phyloP scores from a whole-genome alignment of 2,113 vertebrate genomes.

The Nerophis lumbriciformis region DNA sequence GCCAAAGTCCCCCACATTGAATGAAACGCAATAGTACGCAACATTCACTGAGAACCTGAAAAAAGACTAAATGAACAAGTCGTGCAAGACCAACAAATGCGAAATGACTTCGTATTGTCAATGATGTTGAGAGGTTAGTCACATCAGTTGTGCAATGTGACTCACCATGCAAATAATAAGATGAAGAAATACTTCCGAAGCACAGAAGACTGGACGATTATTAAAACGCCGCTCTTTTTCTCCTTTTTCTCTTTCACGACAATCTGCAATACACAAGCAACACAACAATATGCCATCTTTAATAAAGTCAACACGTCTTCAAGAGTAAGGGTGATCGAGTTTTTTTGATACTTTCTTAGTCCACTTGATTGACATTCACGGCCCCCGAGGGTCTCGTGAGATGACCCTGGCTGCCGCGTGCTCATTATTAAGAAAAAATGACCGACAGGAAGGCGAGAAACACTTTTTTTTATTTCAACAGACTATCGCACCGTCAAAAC shows the following conservation, averaged over 20 bases:
- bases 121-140: neutral
- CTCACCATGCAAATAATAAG: slow-evolving; percentile 59
- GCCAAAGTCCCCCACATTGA: slow-evolving; percentile 56
- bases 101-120: neutral
- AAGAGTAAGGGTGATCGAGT: no score
- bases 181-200: slow-evolving; percentile 66
- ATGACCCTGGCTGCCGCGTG: no score
- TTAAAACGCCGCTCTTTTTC: slow-evolving; percentile 43
- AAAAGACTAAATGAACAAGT: neutral
- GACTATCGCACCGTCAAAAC: no score
- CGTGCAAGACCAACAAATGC: neutral
- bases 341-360: no score
- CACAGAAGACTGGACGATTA: slow-evolving; percentile 53
- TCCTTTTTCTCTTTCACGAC: slow-evolving; percentile 32
- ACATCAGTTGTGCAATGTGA: slow-evolving; percentile 2
- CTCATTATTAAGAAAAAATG: no score
- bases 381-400: no score
- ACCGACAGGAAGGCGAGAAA: no score
- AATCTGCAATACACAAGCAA: slow-evolving; percentile 51
- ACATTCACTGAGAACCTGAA: slow-evolving; percentile 67
- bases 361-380: no score
- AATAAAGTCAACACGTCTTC: slow-evolving; percentile 3
- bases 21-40: slow-evolving; percentile 52
- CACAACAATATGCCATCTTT: slow-evolving; percentile 26
- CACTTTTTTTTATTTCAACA: no score